Percentiles rank a stretch among this genome's conserved stretches.
phyloP scores from a whole-genome alignment of 2,797 vertebrate genomes.

The Pempheris klunzingeri region DNA sequence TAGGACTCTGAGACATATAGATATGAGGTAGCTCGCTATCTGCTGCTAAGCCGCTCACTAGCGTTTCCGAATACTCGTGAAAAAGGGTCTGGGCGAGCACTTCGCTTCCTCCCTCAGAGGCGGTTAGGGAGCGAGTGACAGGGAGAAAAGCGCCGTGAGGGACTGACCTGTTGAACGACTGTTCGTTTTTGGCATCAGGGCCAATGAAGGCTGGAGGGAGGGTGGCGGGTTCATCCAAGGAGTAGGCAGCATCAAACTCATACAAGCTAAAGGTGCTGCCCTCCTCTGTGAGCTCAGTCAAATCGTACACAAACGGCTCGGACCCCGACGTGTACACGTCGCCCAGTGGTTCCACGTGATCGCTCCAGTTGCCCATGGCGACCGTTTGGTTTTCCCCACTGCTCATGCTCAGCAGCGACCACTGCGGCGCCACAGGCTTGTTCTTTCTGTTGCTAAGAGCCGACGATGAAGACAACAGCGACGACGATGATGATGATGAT shows the following conservation, averaged over 20 bases:
- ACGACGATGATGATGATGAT: constrained; percentile 27
- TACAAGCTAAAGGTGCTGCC: constrained; percentile 54
- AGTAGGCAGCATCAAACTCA: constrained; percentile 67
- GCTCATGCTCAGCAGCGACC: constrained; percentile 44
- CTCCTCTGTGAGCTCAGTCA: constrained; percentile 48
- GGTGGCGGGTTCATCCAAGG: constrained; percentile 50
- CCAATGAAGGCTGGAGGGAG: neutral
- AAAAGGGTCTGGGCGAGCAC: constrained; percentile 17
- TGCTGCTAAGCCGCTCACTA: neutral
- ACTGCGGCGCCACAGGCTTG: constrained; percentile 70
- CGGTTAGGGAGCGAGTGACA: neutral
- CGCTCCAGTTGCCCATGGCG: constrained; percentile 48
- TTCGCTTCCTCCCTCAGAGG: constrained; percentile 30
- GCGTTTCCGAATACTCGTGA: neutral
- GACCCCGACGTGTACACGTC: constrained; percentile 68
- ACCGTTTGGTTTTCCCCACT: constrained; percentile 28
- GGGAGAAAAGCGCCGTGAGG: constrained; percentile 5
- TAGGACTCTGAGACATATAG: constrained; percentile 20
- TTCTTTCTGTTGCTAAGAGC: constrained; percentile 80
- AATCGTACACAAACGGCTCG: constrained; percentile 66
- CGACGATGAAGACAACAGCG: neutral
- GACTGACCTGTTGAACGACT: neutral
- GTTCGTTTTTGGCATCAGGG: neutral
- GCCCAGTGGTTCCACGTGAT: constrained; percentile 33
- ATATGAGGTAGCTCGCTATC: constrained; percentile 33